A percentile compares a stretch with the other conserved stretches of the same genome.
Conservation (phyloP, 2,797 vertebrate species). For the Danio choprae region DNA sequence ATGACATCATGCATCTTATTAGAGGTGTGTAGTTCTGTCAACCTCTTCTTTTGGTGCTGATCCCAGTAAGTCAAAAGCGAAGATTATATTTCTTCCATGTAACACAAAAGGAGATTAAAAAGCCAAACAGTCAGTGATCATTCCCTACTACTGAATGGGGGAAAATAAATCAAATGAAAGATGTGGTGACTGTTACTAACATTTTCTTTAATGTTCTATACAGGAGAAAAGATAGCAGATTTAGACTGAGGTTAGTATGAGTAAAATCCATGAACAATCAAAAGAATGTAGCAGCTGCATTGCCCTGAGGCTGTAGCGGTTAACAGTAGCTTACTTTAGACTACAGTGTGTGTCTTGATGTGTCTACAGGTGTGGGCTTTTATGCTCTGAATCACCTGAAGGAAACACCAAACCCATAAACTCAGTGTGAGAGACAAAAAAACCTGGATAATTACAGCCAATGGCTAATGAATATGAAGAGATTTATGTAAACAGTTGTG, state of each 20-base stretch:
- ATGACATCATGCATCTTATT: background rate
- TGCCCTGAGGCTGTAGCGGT: constrained; percentile 6
- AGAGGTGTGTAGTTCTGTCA: background rate
- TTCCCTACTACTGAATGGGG: background rate
- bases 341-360: background rate
- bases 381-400: constrained; percentile 6
- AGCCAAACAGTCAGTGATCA: background rate
- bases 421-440: background rate
- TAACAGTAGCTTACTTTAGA: background rate
- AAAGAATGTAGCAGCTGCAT: background rate
- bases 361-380: constrained; percentile 23
- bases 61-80: background rate
- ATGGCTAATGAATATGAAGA: background rate
- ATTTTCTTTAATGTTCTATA: constrained; percentile 4
- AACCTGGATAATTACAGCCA: background rate
- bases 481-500: background rate
- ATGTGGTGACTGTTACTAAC: background rate
- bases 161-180: background rate
- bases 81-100: background rate
- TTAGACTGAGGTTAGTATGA: background rate
- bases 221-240: background rate
- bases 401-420: background rate
- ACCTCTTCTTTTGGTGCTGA: background rate
- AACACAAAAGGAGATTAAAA: constrained; percentile 7
- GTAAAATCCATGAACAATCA: background rate